Evolutionary conservation across 2,888 invertebrate genomes (phyloP), one percentile per base, ranked within the genome.

Genomic region (Gisinianus flammeolus): DNA sequence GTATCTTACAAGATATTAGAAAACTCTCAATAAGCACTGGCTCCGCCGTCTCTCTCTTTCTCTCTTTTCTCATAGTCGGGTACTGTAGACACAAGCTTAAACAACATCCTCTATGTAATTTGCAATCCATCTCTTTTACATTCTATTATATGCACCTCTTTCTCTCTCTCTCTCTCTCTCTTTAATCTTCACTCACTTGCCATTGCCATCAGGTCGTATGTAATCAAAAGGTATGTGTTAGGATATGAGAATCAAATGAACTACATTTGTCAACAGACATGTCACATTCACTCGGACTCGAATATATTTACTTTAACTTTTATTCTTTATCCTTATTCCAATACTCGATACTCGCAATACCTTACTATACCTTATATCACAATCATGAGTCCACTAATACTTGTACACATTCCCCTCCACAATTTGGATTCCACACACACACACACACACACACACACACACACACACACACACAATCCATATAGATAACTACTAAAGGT

Each of bases 51-150:
- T n/a, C n/a, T n/a, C n/a, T n/a, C n/a, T n/a, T n/a, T n/a, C n/a
- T n/a, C n/a, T n/a, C n/a, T n/a, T n/a, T n/a, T n/a, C n/a, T n/a
- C n/a, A n/a, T n/a, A n/a, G n/a, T n/a, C n/a, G 16, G 8, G 28
- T 16, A 66, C 2, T 19, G 12, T 67, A 19, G 28, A 4, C 22
- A 19, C 26, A 30, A 26, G 64, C 19, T 33, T n/a, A 1, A 67
- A 67, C 33, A 33, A 67, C 33, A 67, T 67, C 67, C 67, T 75
- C 76, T 58, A 58, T 56, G 58, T 76, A 76, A 76, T 76, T 76
- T 76, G 76, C 76, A 76, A 76, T 76, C 76, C 76, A 69, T 76
- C 76, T 76, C 76, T 68, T 67, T 67, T 28, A 67, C 68, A 52
- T 67, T 67, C 24, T 71, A 30, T 28, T 71, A 26, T 26, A 54